Evolutionary conservation across 2,888 invertebrate species (phyloP), one percentile per base, ranked within the genome.

Genomic region (Chrysolina oricalcia): DNA sequence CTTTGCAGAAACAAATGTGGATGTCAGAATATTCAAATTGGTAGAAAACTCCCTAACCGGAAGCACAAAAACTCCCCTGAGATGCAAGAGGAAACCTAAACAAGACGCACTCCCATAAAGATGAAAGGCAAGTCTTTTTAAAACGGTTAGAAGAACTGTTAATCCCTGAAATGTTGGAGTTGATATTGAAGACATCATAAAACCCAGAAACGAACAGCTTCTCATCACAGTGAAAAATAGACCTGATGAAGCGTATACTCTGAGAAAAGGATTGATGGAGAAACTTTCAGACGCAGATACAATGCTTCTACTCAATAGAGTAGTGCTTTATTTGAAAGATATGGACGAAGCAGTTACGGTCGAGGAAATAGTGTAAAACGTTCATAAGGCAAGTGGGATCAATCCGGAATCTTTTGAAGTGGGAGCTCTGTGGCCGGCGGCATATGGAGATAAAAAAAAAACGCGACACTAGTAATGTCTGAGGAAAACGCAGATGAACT

Each of bases 81-180:
- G 27, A 27, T 3, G 27, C 27, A 67, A 43, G 6, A 72, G n/a
- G n/a, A n/a, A 63, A 63, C 43, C 59, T 6, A 76, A 27, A 40
- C 13, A 66, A 43, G 71, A 72, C 21, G 76, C 70, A 21, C 9
- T 74, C 15, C 40, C 1, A 15, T 78, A 3, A 72, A 78, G 48
- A 59, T 62, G 62, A 9, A 62, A 19, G 73, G 67, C 6, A 75
- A 53, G 21, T 59, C 66, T 9, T 41, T 65, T 76, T 0, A 74
- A 70, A 46, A 56, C 71, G 21, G 64, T 80, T 2, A 80, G 74
- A 40, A 17, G 23, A 27, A 63, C 15, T 3, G 27, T 27, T 5
- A 27, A 27, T 5, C 27, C 27, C 27, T 3, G 27, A 27, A 27
- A 27, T 27, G 27, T 27, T 27, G 27, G 27, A 27, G 27, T 27